These are phyloP conservation scores for Gibbula magus DNA, from an alignment of 2,888 invertebrate species.

Conservation along the genomic window DNA sequence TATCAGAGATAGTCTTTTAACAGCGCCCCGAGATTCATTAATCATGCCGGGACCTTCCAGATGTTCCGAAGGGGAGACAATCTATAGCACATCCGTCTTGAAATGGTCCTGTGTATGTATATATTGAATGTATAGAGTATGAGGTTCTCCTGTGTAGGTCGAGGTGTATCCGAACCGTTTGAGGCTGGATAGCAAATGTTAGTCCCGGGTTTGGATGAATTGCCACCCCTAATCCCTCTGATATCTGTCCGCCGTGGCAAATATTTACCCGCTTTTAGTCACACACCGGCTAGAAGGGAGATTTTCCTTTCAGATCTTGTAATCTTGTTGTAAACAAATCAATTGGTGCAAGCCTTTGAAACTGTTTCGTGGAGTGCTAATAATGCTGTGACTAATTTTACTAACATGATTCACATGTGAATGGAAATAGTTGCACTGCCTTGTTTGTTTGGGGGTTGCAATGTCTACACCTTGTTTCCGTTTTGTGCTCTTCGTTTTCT, in stretches of 20 bases:
- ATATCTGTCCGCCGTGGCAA: not conserved
- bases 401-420: no score
- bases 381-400: no score
- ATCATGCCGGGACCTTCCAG: not conserved
- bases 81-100: no score
- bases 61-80: not conserved
- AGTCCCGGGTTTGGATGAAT: not conserved
- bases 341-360: conserved; percentile 13
- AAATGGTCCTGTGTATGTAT: no score
- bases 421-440: no score
- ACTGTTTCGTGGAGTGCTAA: not conserved
- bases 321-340: conserved; percentile 4
- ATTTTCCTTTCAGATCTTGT: conserved; percentile 17
- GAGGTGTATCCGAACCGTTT: not conserved
- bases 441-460: no score
- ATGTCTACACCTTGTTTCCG: no score
- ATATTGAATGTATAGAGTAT: not conserved
- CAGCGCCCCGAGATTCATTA: not conserved
- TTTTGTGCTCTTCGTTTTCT: no score
- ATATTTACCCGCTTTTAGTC: conserved; percentile 16
- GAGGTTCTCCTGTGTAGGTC: not conserved
- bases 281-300: not conserved
- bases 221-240: conserved; percentile 10
- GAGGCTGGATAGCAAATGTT: not conserved
- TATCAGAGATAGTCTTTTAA: conserved; percentile 15